Evolutionary conservation across 2,888 invertebrate species (phyloP).

Genomic region (Drosophila yooni): DNA sequence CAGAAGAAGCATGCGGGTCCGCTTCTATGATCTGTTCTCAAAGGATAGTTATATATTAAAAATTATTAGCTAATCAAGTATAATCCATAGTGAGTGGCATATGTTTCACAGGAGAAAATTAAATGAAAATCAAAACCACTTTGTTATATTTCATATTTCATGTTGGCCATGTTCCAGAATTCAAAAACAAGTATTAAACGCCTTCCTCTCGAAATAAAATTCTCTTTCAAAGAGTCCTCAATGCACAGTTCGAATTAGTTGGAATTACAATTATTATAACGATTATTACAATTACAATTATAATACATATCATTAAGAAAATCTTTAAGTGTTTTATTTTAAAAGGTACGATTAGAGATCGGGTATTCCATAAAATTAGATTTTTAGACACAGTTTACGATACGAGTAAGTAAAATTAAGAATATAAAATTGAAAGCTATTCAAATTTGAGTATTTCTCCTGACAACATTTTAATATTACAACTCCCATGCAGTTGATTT

Average conservation of each 20-base stretch:
- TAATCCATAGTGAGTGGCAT: neutral
- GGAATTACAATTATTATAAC: neutral
- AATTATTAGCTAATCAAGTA: neutral
- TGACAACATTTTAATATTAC: neutral
- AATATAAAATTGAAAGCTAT: too few species aligned
- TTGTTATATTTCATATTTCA: neutral
- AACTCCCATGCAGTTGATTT: neutral
- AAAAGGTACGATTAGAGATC: neutral
- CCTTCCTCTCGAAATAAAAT: neutral
- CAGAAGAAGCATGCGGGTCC: slow-evolving; percentile 68
- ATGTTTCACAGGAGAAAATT: neutral
- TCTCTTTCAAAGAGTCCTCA: neutral
- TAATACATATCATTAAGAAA: neutral
- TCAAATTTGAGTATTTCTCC: neutral
- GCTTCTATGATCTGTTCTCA: slow-evolving; percentile 40
- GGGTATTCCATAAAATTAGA: neutral
- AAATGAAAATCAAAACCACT: neutral
- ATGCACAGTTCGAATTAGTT: too few species aligned
- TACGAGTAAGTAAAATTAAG: neutral
- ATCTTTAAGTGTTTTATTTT: neutral
- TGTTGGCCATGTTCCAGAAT: neutral
- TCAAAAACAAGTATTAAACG: neutral
- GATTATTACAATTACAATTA: neutral
- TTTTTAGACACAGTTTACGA: neutral
- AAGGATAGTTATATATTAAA: neutral